Evolutionary conservation across 2,888 invertebrate genomes (phyloP).

Genomic region (Lasioglossum morio): DNA sequence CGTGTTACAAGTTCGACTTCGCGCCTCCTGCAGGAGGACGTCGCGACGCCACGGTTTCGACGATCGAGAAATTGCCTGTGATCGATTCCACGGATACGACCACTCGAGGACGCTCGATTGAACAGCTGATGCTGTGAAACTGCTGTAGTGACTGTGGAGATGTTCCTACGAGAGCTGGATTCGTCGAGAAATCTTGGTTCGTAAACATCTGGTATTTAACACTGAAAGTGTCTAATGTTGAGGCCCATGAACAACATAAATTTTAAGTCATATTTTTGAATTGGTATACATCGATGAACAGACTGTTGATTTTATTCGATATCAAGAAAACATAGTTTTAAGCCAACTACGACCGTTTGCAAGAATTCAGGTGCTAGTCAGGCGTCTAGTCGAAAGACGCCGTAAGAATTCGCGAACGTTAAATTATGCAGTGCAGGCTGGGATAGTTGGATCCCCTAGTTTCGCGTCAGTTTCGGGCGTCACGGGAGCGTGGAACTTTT

Average conservation of each 20-base stretch:
- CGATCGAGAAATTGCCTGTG: background rate
- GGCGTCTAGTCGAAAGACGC: background rate
- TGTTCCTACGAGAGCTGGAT: background rate
- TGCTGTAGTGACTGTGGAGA: background rate
- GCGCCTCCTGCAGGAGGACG: background rate
- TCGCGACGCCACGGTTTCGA: background rate
- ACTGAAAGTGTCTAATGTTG: background rate
- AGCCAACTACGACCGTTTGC: background rate
- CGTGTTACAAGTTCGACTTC: background rate
- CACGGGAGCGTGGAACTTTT: conserved; percentile 33
- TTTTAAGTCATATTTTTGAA: background rate
- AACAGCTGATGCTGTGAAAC: background rate
- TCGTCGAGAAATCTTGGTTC: background rate
- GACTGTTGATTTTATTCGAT: background rate
- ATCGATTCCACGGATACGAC: background rate
- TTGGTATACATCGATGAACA: background rate
- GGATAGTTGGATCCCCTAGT: background rate
- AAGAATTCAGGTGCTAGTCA: background rate
- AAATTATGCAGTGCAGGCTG: background rate
- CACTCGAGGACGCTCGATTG: background rate
- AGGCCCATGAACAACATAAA: background rate
- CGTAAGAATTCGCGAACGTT: background rate
- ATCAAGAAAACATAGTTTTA: background rate
- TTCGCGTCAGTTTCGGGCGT: conserved; percentile 25
- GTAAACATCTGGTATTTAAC: background rate